Evolutionary conservation across 2,797 vertebrate genomes (phyloP).

Genomic region (Malurus leucopterus): DNA sequence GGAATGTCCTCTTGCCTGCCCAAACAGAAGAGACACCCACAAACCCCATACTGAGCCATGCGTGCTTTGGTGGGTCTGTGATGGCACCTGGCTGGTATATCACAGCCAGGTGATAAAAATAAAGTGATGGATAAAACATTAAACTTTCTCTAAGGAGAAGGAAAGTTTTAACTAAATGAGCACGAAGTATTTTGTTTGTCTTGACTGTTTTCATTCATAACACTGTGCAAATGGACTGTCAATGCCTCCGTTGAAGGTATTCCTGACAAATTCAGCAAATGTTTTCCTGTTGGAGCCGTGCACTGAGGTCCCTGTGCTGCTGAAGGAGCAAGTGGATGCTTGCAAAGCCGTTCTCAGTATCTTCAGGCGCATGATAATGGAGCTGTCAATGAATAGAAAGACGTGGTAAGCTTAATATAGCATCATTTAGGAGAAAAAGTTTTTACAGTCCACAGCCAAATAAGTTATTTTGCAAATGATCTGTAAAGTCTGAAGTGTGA

Average conservation of each 20-base stretch:
- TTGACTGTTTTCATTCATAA: neutral
- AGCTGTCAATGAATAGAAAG: conserved; percentile 89
- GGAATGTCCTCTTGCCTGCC: neutral
- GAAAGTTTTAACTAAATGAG: neutral
- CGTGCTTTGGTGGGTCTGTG: neutral
- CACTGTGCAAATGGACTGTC: neutral
- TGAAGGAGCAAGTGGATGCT: conserved; percentile 93
- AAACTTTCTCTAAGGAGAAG: neutral
- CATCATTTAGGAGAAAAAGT: neutral
- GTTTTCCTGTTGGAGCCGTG: conserved; percentile 96
- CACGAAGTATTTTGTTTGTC: neutral
- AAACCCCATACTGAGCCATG: neutral
- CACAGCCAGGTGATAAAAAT: neutral
- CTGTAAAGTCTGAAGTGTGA: neutral
- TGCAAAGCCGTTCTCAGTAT: conserved; percentile 93
- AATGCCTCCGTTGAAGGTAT: conserved; percentile 78
- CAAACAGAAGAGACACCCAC: neutral
- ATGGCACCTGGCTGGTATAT: neutral
- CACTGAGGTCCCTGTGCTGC: conserved; percentile 86
- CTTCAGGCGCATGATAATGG: conserved; percentile 97
- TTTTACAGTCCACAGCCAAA: neutral
- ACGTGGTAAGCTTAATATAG: conserved; percentile 82
- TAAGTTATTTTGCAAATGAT: neutral
- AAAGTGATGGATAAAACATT: neutral
- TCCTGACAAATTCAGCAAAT: conserved; percentile 94